Evolutionary conservation across 2,888 invertebrate species (phyloP).

Genomic region (Notodonta ziczac): DNA sequence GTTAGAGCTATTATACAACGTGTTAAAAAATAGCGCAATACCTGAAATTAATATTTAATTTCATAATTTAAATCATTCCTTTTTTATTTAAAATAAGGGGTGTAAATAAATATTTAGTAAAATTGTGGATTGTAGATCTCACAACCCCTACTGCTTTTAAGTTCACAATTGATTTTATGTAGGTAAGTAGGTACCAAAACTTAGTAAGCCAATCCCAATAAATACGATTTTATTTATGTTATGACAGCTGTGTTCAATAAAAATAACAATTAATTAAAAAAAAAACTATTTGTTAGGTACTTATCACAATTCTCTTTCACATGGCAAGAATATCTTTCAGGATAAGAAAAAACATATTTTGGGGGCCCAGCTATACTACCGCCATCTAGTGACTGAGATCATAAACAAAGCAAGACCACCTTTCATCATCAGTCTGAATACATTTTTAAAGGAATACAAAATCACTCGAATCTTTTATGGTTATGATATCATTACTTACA

Average conservation of each 20-base stretch:
- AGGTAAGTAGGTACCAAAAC: too few species aligned
- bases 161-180: too few species aligned
- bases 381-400: conserved; percentile 4
- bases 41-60: too few species aligned
- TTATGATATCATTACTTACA: conserved; percentile 52
- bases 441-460: conserved; percentile 65
- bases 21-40: conserved; percentile 7
- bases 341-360: not conserved
- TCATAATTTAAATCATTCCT: too few species aligned
- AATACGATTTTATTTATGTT: too few species aligned
- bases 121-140: conserved; percentile 49
- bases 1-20: conserved; percentile 6
- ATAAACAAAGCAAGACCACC: conserved; percentile 57
- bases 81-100: too few species aligned
- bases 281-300: not conserved
- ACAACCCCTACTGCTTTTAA: conserved; percentile 26
- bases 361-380: not conserved
- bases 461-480: conserved; percentile 58
- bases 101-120: conserved; percentile 36
- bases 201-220: too few species aligned
- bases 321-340: conserved; percentile 3
- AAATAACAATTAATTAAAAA: not conserved
- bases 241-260: too few species aligned
- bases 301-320: not conserved
- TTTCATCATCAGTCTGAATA: conserved; percentile 48